Base-by-base conservation (phyloP, 2,113 vertebrate genomes). In the Eubucco bourcierii region DNA sequence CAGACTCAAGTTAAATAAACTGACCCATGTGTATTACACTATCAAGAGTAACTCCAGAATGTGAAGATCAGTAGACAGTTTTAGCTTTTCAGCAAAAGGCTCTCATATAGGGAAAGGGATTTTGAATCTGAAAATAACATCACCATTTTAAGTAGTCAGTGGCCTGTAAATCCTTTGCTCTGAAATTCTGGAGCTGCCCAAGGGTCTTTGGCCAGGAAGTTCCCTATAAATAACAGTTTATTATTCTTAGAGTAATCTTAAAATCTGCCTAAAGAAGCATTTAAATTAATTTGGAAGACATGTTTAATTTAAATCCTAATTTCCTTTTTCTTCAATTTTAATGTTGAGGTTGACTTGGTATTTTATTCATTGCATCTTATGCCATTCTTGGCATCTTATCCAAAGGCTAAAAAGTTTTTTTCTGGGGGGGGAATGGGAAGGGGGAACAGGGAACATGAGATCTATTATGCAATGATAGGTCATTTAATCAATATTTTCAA, bases 221-320 rank as follows among this genome's bases (percentile, higher is more conserved):
- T 84, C 16, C 66, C 56, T 65, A 55, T 76, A 95, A 94, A 93
- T 79, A 93, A 91, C 61, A 75, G 53, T 83, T 81, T 92, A 92
- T 90, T 95, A 89, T 81, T 67, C 77, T 91, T 75, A 82, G 20
- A 56, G 44, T 88, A 66, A 97, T 95, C 52, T 92, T 75, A 80
- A 96, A 97, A 96, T 73, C 87, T 82, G 96, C 80, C 29, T 90
- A 95, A 89, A 60, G 55, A 92, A 66, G n/a, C 21, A 93, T 55
- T 84, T 84, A 74, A 44, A 34, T 78, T 74, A 84, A 84, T 34
- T 78, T 91, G 59, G 75, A 80, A 93, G 73, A 88, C 11, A 52
- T 41, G 39, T 78, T 91, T 91, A 80, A 78, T 72, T 72, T 87
- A 80, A 84, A 58, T 9, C 74, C 81, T 73, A 78, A 41, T 34